These are phyloP conservation scores for Drosophila takahashii DNA, from an alignment of 1,140 invertebrate genomes.

Conservation along the genomic window DNA sequence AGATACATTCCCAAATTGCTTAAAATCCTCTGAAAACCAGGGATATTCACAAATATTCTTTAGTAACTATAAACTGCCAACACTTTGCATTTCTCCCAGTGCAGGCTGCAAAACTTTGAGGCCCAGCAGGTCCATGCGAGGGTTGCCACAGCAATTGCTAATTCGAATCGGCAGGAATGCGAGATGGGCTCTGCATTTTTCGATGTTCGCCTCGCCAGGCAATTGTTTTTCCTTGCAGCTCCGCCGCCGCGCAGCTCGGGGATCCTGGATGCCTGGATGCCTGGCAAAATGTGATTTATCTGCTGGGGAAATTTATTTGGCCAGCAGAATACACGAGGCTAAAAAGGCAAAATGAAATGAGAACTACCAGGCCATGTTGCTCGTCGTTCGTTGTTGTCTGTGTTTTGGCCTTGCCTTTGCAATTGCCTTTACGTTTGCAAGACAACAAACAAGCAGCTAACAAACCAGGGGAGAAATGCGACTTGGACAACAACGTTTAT, in stretches of 20 bases:
- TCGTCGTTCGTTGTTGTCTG: conserved; percentile 18
- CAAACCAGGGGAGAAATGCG: conserved; percentile 18
- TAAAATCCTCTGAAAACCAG: too few species aligned
- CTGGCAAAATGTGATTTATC: conserved; percentile 59
- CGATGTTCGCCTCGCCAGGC: conserved; percentile 11
- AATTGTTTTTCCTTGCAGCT: conserved; percentile 31
- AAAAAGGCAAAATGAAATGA: conserved; percentile 56
- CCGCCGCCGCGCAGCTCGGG: neutral
- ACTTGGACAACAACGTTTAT: conserved; percentile 44
- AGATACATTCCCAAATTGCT: too few species aligned
- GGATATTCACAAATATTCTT: too few species aligned
- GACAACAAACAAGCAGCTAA: conserved; percentile 4
- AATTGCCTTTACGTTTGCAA: neutral
- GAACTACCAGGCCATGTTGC: conserved; percentile 25
- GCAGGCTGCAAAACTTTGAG: neutral
- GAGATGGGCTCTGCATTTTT: neutral
- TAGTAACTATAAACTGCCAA: too few species aligned
- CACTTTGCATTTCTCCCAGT: neutral
- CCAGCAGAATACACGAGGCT: conserved; percentile 36
- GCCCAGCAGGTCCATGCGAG: conserved; percentile 3
- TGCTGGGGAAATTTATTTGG: conserved; percentile 58
- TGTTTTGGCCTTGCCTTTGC: neutral
- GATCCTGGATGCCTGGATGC: neutral
- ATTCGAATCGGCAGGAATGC: conserved; percentile 3
- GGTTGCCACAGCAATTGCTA: conserved; percentile 36